Conservation (phyloP, 2,113 vertebrate species). For the Spilogale gracilis region DNA sequence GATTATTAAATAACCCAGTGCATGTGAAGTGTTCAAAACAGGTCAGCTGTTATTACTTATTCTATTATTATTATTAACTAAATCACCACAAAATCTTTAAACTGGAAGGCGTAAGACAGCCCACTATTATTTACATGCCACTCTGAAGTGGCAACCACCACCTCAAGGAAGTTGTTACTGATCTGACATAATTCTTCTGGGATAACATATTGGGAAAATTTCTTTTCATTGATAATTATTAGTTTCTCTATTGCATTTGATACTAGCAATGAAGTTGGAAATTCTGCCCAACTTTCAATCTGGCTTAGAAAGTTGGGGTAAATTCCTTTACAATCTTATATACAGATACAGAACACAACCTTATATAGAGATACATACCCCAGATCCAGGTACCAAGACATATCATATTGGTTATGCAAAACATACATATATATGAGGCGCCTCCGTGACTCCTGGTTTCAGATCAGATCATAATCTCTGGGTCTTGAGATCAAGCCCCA, state of each 20-base stretch:
- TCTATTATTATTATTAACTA: neutral
- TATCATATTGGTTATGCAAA: neutral
- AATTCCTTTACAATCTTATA: slow-evolving; percentile 33
- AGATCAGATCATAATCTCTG: neutral
- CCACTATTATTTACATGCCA: neutral
- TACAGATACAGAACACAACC: neutral
- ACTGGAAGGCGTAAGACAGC: neutral
- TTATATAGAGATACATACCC: neutral
- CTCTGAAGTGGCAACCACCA: neutral
- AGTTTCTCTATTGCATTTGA: neutral
- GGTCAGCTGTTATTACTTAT: neutral
- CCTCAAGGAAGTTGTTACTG: neutral
- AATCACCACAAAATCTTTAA: neutral
- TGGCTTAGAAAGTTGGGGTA: neutral
- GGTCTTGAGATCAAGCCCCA: neutral
- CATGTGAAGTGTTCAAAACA: neutral
- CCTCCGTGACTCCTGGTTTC: neutral
- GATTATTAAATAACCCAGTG: neutral
- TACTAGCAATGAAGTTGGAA: neutral
- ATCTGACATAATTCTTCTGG: neutral
- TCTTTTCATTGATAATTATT: neutral
- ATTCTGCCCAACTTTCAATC: slow-evolving; percentile 34
- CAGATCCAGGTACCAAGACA: neutral
- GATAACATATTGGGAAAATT: neutral
- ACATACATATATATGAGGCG: neutral